Percentiles rank a stretch among this genome's conserved stretches.
Conservation (phyloP, 2,113 vertebrate species). For the Cathartes aura region DNA sequence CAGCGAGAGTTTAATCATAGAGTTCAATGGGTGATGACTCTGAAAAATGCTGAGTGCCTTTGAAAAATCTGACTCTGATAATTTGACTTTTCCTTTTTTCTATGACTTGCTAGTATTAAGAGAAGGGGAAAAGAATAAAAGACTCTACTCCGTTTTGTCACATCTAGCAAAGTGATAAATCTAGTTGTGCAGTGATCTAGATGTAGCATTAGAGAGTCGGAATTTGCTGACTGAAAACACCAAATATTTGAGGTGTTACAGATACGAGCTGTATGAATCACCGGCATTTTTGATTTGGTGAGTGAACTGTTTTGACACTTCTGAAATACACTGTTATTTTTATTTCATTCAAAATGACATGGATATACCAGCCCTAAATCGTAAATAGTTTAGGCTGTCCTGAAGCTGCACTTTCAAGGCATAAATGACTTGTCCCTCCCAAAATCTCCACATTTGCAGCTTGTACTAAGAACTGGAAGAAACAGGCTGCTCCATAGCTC, state of each 20-base stretch:
- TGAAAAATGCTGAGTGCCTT: not conserved
- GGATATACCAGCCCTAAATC: not conserved
- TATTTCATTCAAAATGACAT: not conserved
- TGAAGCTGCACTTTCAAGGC: not conserved
- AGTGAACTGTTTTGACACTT: not conserved
- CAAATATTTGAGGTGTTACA: not conserved
- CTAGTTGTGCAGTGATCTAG: not conserved
- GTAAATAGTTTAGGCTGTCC: not conserved
- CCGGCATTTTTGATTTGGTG: not conserved
- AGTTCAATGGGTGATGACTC: not conserved
- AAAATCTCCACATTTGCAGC: not conserved
- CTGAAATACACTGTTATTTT: not conserved
- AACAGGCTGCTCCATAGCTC: not conserved
- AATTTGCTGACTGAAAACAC: not conserved
- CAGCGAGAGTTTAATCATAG: slow-evolving; percentile 2
- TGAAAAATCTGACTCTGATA: not conserved
- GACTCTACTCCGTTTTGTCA: not conserved
- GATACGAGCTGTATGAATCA: not conserved
- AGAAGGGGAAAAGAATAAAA: not conserved
- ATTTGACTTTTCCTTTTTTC: not conserved
- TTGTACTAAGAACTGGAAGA: not conserved
- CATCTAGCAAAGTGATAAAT: not conserved
- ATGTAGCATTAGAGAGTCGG: not conserved
- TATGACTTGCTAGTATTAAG: not conserved
- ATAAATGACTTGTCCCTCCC: not conserved